phyloP scores from a whole-genome alignment of 2,113 vertebrate species.

The Leptobrachium ailaonicum region DNA sequence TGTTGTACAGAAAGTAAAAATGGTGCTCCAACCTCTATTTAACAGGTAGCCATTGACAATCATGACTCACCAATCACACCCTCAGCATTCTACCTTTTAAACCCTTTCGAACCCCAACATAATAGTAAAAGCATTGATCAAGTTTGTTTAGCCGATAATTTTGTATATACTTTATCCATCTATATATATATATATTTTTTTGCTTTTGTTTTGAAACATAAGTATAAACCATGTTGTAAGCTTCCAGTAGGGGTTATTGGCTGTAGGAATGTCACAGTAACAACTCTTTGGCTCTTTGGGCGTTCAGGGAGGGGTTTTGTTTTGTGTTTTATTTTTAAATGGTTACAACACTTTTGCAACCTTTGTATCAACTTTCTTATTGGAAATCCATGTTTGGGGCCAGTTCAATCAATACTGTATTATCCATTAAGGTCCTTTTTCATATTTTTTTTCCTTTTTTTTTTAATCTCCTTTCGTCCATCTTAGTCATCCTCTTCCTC shows the following conservation, averaged over 20 bases:
- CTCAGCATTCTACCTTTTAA: constrained; percentile 75
- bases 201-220: constrained; percentile 50
- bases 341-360: constrained; percentile 58
- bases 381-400: constrained; percentile 69
- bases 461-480: constrained; percentile 79
- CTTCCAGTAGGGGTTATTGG: constrained; percentile 73
- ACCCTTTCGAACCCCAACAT: constrained; percentile 78
- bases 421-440: constrained; percentile 66
- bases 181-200: constrained; percentile 28
- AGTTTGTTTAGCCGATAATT: constrained; percentile 69
- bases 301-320: constrained; percentile 60
- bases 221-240: constrained; percentile 66
- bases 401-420: constrained; percentile 80
- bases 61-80: constrained; percentile 76
- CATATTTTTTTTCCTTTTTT: constrained; percentile 79
- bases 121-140: constrained; percentile 85
- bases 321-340: constrained; percentile 48
- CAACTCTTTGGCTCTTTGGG: constrained; percentile 76
- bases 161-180: constrained; percentile 8
- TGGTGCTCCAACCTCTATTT: constrained; percentile 85
- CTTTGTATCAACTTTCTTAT: constrained; percentile 61
- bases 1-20: constrained; percentile 94
- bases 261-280: constrained; percentile 83
- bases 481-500: constrained; percentile 67
- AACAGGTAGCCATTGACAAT: constrained; percentile 77